Conservation (phyloP, 1,140 invertebrate species). For the Drosophila miranda region DNA sequence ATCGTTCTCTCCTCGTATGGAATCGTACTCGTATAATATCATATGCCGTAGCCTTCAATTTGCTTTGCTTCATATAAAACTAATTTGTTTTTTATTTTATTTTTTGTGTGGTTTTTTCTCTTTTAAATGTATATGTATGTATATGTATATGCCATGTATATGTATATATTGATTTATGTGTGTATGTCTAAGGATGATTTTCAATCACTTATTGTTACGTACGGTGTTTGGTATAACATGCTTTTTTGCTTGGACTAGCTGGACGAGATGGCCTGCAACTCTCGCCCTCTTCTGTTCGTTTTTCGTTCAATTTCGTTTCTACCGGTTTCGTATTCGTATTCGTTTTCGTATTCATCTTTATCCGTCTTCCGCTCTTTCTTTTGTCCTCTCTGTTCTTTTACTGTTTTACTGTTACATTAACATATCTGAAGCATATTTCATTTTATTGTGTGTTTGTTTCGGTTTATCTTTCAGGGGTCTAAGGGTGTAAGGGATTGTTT, state of each 20-base stretch:
- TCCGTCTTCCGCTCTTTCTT: neutral
- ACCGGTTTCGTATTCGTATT: slow-evolving; percentile 2
- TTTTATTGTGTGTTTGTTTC: no score
- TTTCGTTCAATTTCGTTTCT: slow-evolving; percentile 21
- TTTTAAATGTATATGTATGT: slow-evolving; percentile 18
- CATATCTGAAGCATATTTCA: no score
- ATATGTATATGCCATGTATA: slow-evolving; percentile 35
- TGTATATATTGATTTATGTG: slow-evolving; percentile 55
- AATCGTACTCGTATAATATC: slow-evolving; percentile 49
- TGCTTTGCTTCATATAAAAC: slow-evolving; percentile 67
- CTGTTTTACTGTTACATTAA: slow-evolving; percentile 1
- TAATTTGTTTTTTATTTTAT: slow-evolving; percentile 49
- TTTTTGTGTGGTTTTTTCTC: slow-evolving; percentile 15
- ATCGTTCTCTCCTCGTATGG: slow-evolving; percentile 19
- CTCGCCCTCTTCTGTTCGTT: slow-evolving; percentile 5
- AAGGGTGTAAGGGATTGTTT: no score
- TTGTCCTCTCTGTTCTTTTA: neutral
- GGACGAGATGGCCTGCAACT: slow-evolving; percentile 21
- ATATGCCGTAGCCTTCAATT: slow-evolving; percentile 46
- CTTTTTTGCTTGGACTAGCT: slow-evolving; percentile 63
- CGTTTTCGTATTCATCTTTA: neutral
- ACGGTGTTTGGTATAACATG: slow-evolving; percentile 80
- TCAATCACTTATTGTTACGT: slow-evolving; percentile 82
- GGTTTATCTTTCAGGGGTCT: no score
- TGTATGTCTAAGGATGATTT: slow-evolving; percentile 80